Evolutionary conservation across 2,113 vertebrate species (phyloP).

Genomic region (Trogon surrucura): DNA sequence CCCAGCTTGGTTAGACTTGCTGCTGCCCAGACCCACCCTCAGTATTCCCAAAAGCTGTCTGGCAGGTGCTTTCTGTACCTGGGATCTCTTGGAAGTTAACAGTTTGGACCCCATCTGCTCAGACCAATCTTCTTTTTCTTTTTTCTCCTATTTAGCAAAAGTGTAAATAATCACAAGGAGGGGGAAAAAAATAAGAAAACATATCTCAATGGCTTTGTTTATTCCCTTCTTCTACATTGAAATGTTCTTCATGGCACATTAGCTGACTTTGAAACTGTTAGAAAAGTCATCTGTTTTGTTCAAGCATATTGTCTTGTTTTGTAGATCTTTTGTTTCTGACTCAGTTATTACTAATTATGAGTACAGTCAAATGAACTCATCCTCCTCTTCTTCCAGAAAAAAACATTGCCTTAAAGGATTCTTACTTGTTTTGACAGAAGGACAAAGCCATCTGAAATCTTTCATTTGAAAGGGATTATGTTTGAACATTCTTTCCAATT

Average conservation of each 20-base stretch:
- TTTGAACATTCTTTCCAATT: neutral
- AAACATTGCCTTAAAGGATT: neutral
- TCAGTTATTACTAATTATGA: slow-evolving; percentile 1
- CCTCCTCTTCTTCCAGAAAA: neutral
- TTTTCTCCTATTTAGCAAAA: neutral
- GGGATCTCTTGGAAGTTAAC: neutral
- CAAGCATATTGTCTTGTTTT: neutral
- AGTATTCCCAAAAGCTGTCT: neutral
- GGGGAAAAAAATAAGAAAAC: neutral
- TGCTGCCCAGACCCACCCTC: neutral
- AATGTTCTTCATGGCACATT: neutral
- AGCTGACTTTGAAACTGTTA: slow-evolving; percentile 5
- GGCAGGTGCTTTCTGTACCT: neutral
- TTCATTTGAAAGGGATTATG: neutral
- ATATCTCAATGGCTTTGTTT: neutral
- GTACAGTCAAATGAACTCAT: neutral
- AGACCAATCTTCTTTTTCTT: neutral
- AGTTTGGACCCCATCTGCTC: neutral
- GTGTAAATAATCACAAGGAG: neutral
- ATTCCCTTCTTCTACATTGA: neutral
- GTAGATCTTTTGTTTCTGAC: neutral
- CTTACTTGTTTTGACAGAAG: neutral
- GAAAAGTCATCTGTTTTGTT: neutral
- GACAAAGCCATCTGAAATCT: neutral
- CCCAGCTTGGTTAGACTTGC: neutral